Percentiles rank a stretch among this genome's conserved stretches.
These are phyloP conservation scores for Melieria picta DNA, from an alignment of 2,888 invertebrate genomes.

Conservation along the genomic window DNA sequence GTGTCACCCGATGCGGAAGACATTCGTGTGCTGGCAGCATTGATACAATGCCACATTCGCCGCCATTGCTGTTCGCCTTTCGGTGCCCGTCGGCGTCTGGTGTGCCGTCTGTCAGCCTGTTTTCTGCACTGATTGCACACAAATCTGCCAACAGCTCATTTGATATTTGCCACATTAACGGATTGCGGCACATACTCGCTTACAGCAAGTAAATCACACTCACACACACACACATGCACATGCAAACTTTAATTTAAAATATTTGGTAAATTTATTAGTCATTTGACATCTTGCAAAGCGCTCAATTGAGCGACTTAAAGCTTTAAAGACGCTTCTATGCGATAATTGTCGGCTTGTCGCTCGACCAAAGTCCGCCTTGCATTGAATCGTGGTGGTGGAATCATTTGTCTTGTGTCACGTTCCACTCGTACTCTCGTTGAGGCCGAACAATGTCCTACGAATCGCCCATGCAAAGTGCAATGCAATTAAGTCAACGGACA, in stretches of 20 bases:
- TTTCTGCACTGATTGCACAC: not conserved
- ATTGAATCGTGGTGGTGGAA: not conserved
- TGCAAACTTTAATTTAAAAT: not conserved
- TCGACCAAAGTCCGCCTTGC: not conserved
- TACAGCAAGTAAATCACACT: no score
- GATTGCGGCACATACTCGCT: no score
- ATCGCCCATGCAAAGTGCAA: not conserved
- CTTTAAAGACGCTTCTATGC: no score
- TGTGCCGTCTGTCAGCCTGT: no score
- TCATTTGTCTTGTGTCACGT: conserved; percentile 30
- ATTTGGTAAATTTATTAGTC: not conserved
- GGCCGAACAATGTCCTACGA: not conserved
- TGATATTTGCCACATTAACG: no score
- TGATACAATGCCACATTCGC: not conserved
- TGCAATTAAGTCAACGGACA: conserved; percentile 29
- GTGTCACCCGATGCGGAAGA: conserved; percentile 36
- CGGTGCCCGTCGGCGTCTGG: no score
- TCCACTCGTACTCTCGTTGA: not conserved
- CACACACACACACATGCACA: not conserved
- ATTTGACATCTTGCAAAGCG: not conserved
- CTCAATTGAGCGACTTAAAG: not conserved
- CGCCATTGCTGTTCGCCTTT: no score
- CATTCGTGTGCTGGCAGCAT: not conserved
- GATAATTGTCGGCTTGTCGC: no score
- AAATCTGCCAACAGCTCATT: not conserved